phyloP scores from a whole-genome alignment of 2,797 vertebrate species.

The Simalia tracyae region DNA sequence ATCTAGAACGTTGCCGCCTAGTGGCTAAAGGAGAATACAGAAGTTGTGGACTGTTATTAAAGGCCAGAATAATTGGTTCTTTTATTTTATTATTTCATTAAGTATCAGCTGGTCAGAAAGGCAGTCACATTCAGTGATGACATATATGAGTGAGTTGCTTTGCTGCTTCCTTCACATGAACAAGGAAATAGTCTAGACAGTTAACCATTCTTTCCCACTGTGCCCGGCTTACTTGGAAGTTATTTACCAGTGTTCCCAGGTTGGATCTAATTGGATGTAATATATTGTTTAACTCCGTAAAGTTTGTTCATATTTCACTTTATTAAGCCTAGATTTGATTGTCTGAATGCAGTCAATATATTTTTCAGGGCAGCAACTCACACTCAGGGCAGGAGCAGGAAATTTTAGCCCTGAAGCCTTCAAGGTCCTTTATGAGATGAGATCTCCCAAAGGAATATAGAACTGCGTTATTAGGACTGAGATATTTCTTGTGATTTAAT shows the following conservation, averaged over 20 bases:
- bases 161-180: neutral
- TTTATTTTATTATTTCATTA: neutral
- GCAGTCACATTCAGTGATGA: neutral
- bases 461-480: conserved; percentile 4
- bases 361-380: neutral
- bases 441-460: conserved; percentile 10
- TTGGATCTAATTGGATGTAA: neutral
- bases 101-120: neutral
- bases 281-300: neutral
- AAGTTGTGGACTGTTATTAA: neutral
- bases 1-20: neutral
- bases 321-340: neutral
- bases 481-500: conserved; percentile 27
- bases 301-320: neutral
- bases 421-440: conserved; percentile 5
- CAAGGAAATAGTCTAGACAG: neutral
- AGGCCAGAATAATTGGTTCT: neutral
- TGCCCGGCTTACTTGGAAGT: neutral
- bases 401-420: neutral
- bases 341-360: neutral
- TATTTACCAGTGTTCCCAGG: neutral
- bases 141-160: neutral
- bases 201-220: neutral
- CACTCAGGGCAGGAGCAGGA: neutral
- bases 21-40: neutral